Base-by-base conservation (phyloP, 2,113 vertebrate genomes). In the Chloroceryle aenea region DNA sequence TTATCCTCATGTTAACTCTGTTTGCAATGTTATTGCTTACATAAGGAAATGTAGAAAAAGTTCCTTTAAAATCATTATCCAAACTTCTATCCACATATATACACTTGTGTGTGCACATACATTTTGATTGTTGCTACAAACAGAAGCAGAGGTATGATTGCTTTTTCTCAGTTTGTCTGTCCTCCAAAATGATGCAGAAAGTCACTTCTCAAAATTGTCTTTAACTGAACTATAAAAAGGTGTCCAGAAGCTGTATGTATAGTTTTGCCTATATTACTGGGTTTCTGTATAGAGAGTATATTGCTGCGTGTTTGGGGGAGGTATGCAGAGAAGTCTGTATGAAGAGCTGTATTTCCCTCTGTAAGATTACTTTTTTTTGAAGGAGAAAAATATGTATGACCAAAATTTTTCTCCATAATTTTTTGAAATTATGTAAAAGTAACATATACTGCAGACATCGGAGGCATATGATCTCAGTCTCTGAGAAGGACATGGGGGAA, bases 181-280 rank as follows among this genome's bases (percentile, higher is more conserved):
- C 68, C 63, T 91, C 89, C 89, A 90, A 36, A 96, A 53, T n/a
- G 3, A 74, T 25, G 32, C 27, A 73, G 85, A 83, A 95, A 87
- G 42, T 71, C 75, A 71, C 7, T 79, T 76, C 43, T 90, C 23
- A 53, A 74, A 84, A 63, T 52, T 81, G 12, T 93, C 79, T 87
- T 88, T 69, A 92, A 43, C 63, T 80, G 93, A 95, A 69, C 90
- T 55, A 19, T 21, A 63, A 36, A 63, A 88, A 91, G 48, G 11
- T 75, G 63, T 85, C 87, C 82, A 83, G 59, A 34, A 83, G 38
- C 48, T 29, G 40, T 63, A n/a, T 73, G 69, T 79, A 8, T 48
- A 40, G 14, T 79, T 69, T 62, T 22, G 45, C 67, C 47, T 16
- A 23, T 3, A 6, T 58, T 69, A 34, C 32, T 87, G 5, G 64